phyloP scores from a whole-genome alignment of 1,140 invertebrate genomes.

The Polypedilum vanderplanki region DNA sequence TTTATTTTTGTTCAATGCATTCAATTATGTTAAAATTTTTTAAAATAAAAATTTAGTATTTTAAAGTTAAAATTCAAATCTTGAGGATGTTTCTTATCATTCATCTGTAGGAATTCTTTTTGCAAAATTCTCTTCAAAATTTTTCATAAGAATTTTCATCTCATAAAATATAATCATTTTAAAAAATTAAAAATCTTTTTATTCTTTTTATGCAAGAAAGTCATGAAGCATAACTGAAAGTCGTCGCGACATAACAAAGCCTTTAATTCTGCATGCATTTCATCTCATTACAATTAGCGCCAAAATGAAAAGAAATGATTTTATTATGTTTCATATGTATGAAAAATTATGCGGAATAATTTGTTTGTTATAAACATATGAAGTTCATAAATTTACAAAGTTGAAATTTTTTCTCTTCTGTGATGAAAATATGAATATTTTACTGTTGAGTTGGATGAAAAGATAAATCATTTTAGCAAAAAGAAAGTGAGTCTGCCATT shows the following conservation, averaged over 20 bases:
- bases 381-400: too few species aligned
- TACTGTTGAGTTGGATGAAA: too few species aligned
- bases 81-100: too few species aligned
- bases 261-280: not conserved
- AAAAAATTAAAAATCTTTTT: not conserved
- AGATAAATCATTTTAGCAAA: too few species aligned
- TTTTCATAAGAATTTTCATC: not conserved
- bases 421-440: too few species aligned
- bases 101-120: too few species aligned
- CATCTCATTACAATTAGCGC: not conserved
- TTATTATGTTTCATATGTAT: not conserved
- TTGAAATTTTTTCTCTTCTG: too few species aligned
- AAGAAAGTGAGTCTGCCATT: not conserved
- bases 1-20: too few species aligned
- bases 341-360: conserved; percentile 6
- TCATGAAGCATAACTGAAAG: conserved; percentile 11
- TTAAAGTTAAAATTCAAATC: too few species aligned
- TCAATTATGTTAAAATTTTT: too few species aligned
- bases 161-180: not conserved
- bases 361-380: not conserved
- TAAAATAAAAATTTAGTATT: too few species aligned
- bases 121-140: too few species aligned
- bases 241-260: conserved; percentile 16
- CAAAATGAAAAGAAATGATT: not conserved
- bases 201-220: not conserved